Conservation (phyloP, 2,113 vertebrate genomes). For the Rhodinocichla rosea region DNA sequence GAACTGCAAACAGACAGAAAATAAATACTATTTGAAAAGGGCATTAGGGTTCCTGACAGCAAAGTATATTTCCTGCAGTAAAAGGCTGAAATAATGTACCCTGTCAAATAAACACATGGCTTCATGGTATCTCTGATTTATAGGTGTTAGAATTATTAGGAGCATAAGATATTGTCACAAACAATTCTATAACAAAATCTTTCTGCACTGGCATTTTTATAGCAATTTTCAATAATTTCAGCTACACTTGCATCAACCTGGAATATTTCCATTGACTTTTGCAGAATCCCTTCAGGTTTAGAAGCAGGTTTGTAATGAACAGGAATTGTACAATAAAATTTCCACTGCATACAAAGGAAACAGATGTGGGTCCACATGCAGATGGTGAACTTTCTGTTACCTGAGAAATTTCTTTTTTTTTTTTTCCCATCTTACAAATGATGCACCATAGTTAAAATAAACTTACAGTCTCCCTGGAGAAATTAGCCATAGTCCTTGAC, state of each 20-base stretch:
- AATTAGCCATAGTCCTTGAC: not conserved
- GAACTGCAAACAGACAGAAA: not conserved
- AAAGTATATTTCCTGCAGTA: slow-evolving; percentile 24
- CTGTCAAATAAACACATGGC: slow-evolving; percentile 27
- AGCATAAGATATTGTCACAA: not conserved
- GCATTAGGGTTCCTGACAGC: slow-evolving; percentile 2
- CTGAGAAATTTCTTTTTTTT: not conserved
- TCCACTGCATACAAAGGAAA: not conserved
- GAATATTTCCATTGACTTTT: not conserved
- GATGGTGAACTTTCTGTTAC: slow-evolving; percentile 22
- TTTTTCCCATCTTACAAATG: not conserved
- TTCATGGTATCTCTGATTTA: slow-evolving; percentile 9
- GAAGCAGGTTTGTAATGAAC: not conserved
- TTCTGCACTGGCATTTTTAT: not conserved
- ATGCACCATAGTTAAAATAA: not conserved
- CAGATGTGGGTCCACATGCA: not conserved
- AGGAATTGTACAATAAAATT: not conserved
- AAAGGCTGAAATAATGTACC: slow-evolving; percentile 41
- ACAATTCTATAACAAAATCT: not conserved
- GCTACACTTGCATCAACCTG: not conserved
- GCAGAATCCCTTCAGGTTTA: not conserved
- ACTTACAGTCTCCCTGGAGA: not conserved
- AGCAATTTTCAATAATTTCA: not conserved
- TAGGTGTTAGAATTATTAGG: not conserved
- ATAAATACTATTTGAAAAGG: slow-evolving; percentile 41